Base-by-base conservation (phyloP, 2,113 vertebrate species). In the Notarius quadriscutis region DNA sequence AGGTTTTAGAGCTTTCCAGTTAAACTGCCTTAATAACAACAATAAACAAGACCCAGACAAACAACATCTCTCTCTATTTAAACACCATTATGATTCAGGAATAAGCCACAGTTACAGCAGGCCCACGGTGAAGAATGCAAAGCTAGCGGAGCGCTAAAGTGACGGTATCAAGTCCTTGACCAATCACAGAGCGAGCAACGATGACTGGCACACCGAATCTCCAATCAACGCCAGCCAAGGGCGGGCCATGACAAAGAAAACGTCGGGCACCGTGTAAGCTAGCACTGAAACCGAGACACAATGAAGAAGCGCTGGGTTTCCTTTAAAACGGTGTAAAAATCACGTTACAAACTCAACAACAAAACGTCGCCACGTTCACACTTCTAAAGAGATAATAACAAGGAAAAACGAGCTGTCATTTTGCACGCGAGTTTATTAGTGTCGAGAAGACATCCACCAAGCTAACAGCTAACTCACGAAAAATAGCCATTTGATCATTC, bases 111-210 rank as follows among this genome's bases (percentile, higher is more conserved):
- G 92, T 92, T 62, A 22, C 10, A 62, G 34, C 30, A 95, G 94
- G 94, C 94, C 94, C 93, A 93, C 88, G 91, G 92, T 93, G 90
- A 91, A 88, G 87, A 92, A 94, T 89, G 84, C 91, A 93, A 85
- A 87, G 90, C 85, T 90, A 91, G 91, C 86, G 83, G 91, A 89
- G 91, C 89, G 91, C 89, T 88, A 90, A 92, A 93, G 91, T 93
- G 93, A 92, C 92, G 91, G 90, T 89, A 91, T 93, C 93, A 93
- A 93, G 88, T 88, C 90, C 60, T 17, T 86, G 48, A 91, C 95
- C 94, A 95, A 95, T 95, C 94, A 91, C 1, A 27, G 86, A 80
- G 72, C 88, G 27, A 27, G 72, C 17, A 15, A 60, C 0, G 2
- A 20, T 91, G 84, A 93, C 81, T 67, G 94, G 92, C 93, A 92